A percentile compares a stretch with the other conserved stretches of the same genome.
Conservation (phyloP, 1,140 invertebrate species). For the Megathymus violae region DNA sequence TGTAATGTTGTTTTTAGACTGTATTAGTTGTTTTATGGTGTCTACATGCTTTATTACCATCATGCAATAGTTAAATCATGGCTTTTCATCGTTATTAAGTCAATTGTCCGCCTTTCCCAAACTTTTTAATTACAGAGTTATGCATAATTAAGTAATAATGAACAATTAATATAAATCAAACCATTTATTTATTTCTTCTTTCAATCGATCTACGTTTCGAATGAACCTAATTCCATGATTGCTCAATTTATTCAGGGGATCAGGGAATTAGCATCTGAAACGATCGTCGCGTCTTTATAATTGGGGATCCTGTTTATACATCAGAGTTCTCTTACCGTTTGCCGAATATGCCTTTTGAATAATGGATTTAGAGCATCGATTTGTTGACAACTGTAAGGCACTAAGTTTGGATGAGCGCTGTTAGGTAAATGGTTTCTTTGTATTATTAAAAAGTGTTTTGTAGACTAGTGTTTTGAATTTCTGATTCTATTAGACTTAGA, state of each 20-base stretch:
- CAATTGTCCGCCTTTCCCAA: too few species aligned
- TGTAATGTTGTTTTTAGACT: too few species aligned
- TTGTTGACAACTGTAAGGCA: slow-evolving; percentile 34
- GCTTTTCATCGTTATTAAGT: too few species aligned
- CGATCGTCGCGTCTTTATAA: slow-evolving; percentile 54
- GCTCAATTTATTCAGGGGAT: slow-evolving; percentile 58
- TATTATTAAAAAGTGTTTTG: not conserved
- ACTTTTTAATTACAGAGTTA: not conserved
- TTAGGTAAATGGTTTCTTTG: not conserved
- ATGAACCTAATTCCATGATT: slow-evolving; percentile 34
- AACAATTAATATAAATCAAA: slow-evolving; percentile 6
- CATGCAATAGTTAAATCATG: too few species aligned
- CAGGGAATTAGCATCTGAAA: slow-evolving; percentile 59
- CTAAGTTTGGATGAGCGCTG: not conserved
- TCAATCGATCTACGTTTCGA: slow-evolving; percentile 10
- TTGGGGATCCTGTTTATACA: slow-evolving; percentile 56
- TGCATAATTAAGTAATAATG: too few species aligned
- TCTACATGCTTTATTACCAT: too few species aligned
- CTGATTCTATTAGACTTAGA: too few species aligned
- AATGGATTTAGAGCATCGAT: slow-evolving; percentile 52
- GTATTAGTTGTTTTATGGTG: too few species aligned
- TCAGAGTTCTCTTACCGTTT: slow-evolving; percentile 54
- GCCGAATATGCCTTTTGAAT: slow-evolving; percentile 60
- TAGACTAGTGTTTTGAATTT: not conserved
- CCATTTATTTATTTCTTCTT: slow-evolving; percentile 5